These are phyloP conservation scores for Sphaeramia orbicularis DNA, from an alignment of 2,797 vertebrate genomes.

Conservation along the genomic window DNA sequence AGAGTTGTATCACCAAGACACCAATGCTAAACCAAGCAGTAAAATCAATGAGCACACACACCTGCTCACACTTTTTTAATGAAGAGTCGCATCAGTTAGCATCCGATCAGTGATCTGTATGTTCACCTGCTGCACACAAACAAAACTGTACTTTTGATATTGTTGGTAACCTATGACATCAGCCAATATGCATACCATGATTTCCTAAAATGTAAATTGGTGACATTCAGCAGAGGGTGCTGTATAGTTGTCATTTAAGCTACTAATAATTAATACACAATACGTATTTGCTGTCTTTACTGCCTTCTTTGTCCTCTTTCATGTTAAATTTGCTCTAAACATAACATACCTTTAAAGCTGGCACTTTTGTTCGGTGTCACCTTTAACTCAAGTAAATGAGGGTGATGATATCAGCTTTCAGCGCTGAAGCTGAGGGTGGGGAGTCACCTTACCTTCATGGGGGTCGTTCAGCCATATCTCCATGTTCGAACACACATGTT, in stretches of 20 bases:
- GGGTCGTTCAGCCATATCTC: background rate
- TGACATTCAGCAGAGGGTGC: too few relatives aligned
- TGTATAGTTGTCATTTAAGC: too few relatives aligned
- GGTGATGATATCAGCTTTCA: background rate
- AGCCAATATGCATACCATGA: background rate
- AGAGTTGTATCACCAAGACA: slow-evolving; percentile 85
- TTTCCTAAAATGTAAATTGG: background rate
- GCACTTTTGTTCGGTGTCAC: background rate
- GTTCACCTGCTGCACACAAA: slow-evolving; percentile 17
- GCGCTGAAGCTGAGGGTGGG: background rate
- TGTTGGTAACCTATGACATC: background rate
- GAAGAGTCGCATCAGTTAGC: slow-evolving; percentile 31
- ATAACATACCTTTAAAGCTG: background rate
- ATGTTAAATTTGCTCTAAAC: background rate
- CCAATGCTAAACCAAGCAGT: slow-evolving; percentile 44
- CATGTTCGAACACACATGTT: background rate
- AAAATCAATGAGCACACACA: slow-evolving; percentile 36
- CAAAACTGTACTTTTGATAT: background rate
- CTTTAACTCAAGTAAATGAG: background rate
- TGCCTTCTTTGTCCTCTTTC: background rate
- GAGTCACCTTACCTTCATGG: slow-evolving; percentile 10
- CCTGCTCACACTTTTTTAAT: slow-evolving; percentile 50
- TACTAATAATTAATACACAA: too few relatives aligned
- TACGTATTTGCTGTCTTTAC: background rate
- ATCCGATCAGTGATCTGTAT: slow-evolving; percentile 17